phyloP scores from a whole-genome alignment of 1,140 invertebrate genomes.

The Drosophila takahashii region DNA sequence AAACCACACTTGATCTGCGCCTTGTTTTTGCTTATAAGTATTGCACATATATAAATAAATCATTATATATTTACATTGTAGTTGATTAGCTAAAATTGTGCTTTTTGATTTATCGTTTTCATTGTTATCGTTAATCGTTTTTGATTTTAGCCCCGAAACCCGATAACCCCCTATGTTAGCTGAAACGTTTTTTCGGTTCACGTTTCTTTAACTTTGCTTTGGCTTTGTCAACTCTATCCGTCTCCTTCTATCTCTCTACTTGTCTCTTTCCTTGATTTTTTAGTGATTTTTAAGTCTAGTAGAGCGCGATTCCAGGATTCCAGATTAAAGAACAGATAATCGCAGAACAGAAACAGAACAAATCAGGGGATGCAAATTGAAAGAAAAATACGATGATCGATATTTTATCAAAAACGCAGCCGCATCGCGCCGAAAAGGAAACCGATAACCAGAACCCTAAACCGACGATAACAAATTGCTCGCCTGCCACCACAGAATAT shows the following conservation, averaged over 20 bases:
- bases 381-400: conserved; percentile 73
- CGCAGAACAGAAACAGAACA: conserved; percentile 37
- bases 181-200: conserved; percentile 23
- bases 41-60: conserved; percentile 43
- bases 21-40: conserved; percentile 47
- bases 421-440: conserved; percentile 35
- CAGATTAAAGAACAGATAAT: conserved; percentile 11
- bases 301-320: conserved; percentile 41
- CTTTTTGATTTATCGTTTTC: conserved; percentile 20
- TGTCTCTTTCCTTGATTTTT: conserved; percentile 14
- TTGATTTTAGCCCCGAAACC: neutral
- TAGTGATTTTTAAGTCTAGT: conserved; percentile 11
- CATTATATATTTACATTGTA: conserved; percentile 30
- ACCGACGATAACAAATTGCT: conserved; percentile 66
- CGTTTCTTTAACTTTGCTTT: conserved; percentile 29
- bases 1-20: conserved; percentile 34
- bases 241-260: conserved; percentile 17
- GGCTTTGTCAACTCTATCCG: conserved; percentile 34
- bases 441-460: conserved; percentile 41
- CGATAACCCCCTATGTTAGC: conserved; percentile 6
- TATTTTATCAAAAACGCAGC: conserved; percentile 75
- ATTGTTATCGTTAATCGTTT: conserved; percentile 2
- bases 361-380: conserved; percentile 72
- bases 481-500: conserved; percentile 67
- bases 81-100: conserved; percentile 33